Evolutionary conservation across 2,113 vertebrate species (phyloP), one percentile per base, ranked within the genome.

Genomic region (Xenotilapia leptura): DNA sequence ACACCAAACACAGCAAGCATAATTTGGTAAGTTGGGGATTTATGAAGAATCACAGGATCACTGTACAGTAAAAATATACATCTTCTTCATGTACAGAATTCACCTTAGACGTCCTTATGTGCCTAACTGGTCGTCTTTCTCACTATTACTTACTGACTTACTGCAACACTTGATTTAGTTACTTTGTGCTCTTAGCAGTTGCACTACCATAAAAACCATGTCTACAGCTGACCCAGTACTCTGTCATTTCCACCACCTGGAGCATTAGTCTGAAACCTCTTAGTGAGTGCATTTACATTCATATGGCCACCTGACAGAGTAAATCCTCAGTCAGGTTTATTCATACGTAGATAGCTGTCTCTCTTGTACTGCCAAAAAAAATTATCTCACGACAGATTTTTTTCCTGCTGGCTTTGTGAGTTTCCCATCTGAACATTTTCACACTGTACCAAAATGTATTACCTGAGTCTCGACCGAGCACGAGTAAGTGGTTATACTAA

Each of bases 251-350:
- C n/a, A 53, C 49, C 80, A 70, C 80, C 88, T 70, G 26, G 62
- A 68, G 86, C 13, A 6, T 79, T 54, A 33, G 8, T 62, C 80
- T 14, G 17, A 70, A 83, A 83, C 60, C 80, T 82, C 87, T 87
- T 17, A 45, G 87, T 60, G 83, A 87, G 19, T 5, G 33, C 38
- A 89, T 93, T 88, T 80, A 81, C 79, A 93, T 92, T 85, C 82
- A 80, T 42, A 56, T 19, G 36, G 60, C 62, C 83, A 83, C 82
- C 86, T 79, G 80, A 90, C 81, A 86, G 55, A 83, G 47, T 45
- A 85, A 86, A 87, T 85, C 82, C 45, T 58, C 51, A 49, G 6
- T 14, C 83, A 51, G n/a, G 5, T 82, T 75, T 82, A 79, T 70
- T 38, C 3, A 6, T 47, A 15, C n/a, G 40, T 58, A 80, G 49